Percentiles rank a stretch among this genome's conserved stretches.
Conservation (phyloP, 1,140 invertebrate species). For the Latrodectus geometricus region DNA sequence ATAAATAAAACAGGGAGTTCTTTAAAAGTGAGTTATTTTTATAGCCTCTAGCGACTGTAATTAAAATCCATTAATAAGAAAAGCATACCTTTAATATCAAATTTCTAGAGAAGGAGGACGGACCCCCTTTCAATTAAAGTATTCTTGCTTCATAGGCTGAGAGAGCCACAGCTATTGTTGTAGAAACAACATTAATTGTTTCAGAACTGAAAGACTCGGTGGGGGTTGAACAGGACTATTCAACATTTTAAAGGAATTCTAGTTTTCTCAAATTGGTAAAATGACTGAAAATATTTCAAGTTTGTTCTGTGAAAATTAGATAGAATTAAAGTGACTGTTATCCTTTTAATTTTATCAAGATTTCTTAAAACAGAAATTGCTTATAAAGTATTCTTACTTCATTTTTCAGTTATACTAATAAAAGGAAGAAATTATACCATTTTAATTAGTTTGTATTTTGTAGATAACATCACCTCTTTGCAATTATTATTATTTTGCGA, state of each 20-base stretch:
- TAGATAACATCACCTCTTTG: no score
- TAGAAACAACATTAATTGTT: conserved; percentile 28
- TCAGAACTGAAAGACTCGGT: not conserved
- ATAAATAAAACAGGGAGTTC: conserved; percentile 48
- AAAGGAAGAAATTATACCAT: no score
- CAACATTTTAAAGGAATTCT: not conserved
- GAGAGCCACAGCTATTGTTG: conserved; percentile 23
- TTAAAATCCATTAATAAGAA: conserved; percentile 60
- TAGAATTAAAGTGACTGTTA: not conserved
- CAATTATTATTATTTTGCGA: no score
- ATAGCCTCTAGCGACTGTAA: conserved; percentile 46
- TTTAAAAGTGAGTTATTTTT: conserved; percentile 57
- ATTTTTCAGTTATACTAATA: no score
- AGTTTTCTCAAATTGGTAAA: not conserved
- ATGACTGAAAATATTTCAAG: not conserved
- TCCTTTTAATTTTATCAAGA: not conserved
- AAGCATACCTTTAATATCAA: conserved; percentile 53
- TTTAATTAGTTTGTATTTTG: no score
- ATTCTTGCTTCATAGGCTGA: not conserved
- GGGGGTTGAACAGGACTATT: not conserved
- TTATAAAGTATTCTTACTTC: no score
- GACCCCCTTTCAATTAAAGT: conserved; percentile 5
- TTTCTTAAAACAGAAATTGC: no score
- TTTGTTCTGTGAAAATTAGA: no score
- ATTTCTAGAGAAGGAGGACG: not conserved